A percentile compares a stretch with the other conserved stretches of the same genome.
These are phyloP conservation scores for Sandelia bainsii DNA, from an alignment of 2,797 vertebrate species.

Conservation along the genomic window DNA sequence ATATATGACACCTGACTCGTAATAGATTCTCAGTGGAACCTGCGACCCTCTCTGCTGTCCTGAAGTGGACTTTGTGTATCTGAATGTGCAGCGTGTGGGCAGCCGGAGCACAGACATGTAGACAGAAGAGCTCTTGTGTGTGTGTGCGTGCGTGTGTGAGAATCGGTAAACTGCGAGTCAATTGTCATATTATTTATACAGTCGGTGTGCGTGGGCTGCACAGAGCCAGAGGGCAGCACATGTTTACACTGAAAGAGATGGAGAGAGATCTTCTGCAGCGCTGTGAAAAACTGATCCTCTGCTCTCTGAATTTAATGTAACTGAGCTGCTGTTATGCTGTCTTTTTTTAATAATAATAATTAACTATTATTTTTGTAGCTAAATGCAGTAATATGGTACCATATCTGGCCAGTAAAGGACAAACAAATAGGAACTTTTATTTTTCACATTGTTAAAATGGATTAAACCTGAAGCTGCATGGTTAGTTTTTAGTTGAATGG, in stretches of 20 bases:
- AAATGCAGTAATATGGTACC: too few relatives aligned
- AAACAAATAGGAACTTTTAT: too few relatives aligned
- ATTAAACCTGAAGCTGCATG: too few relatives aligned
- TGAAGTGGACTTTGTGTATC: conserved; percentile 29
- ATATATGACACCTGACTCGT: conserved; percentile 5
- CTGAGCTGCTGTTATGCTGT: neutral
- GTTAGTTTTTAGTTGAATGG: too few relatives aligned
- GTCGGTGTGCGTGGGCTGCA: conserved; percentile 52
- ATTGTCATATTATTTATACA: conserved; percentile 61
- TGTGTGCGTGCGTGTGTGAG: conserved; percentile 23
- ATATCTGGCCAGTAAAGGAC: too few relatives aligned
- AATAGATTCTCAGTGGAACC: conserved; percentile 43
- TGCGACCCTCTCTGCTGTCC: conserved; percentile 51
- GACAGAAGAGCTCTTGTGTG: conserved; percentile 29
- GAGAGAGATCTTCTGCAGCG: conserved; percentile 24
- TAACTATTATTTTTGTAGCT: too few relatives aligned
- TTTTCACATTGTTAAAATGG: too few relatives aligned
- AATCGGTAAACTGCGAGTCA: conserved; percentile 25
- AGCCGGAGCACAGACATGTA: conserved; percentile 20
- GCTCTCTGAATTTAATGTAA: conserved; percentile 21
- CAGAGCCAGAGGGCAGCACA: conserved; percentile 55
- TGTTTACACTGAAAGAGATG: conserved; percentile 53
- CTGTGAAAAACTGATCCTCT: conserved; percentile 13
- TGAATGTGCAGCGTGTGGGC: conserved; percentile 50
- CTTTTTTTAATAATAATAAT: too few relatives aligned